Base-by-base conservation (phyloP, 2,113 vertebrate species). In the Anarrhichthys ocellatus region DNA sequence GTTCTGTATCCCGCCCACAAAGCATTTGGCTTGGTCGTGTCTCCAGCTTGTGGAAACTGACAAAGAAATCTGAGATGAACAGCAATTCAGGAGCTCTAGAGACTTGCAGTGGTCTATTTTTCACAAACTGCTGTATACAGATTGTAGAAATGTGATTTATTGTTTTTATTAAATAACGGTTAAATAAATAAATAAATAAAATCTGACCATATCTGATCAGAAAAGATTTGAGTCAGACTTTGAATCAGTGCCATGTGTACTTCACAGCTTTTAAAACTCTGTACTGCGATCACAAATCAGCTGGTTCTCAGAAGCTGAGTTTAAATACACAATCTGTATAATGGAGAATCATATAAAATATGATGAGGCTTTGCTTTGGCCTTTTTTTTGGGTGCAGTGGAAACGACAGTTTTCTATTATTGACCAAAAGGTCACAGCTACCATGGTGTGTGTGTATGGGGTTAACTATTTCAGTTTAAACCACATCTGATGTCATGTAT, bases 351-450 rank as follows among this genome's bases (percentile, higher is more conserved):
- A 34, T 5, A 48, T 36, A 61, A 42, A 50, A 73, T 5, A n/a
- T n/a, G 54, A 73, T 1, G 5, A 34, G 32, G 38, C 7, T 17
- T 64, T 9, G 34, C 58, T 27, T 52, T 61, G 64, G 24, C 15
- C 36, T 69, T 14, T 56, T 56, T 42, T 58, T 58, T 2, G 13
- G 13, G 32, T 32, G 20, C 40, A 38, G 56, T 56, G 27, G n/a
- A 80, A 83, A 80, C 62, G 54, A 52, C 75, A 56, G 5, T 34
- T 64, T 74, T 76, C 64, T 36, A 62, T 80, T 77, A 17, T 73
- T 9, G 73, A 80, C 42, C 76, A 17, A 69, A 64, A 64, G 81
- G 81, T 66, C 38, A n/a, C 20, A 42, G 68, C 71, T 72, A 56
- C 80, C 64, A 77, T 0, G 27, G 44, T 27, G 44, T 22, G 54